Conservation (phyloP, 30 jellyfish, hydroid and myxozoan species). For the Chrysaora quinquecirrha region DNA sequence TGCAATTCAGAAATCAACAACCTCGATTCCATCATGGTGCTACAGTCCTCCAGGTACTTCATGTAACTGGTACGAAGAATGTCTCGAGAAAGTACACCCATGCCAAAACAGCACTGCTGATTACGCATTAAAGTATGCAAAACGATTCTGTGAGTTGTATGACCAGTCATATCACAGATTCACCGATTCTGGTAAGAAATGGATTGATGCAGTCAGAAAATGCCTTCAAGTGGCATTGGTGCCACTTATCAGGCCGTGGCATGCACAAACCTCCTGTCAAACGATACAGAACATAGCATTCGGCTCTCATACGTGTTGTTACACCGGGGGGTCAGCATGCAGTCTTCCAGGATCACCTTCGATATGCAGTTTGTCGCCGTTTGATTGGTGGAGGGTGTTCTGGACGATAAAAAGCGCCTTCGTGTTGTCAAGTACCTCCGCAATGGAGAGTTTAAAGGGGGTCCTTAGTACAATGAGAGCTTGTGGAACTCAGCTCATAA, state of each 20-base stretch:
- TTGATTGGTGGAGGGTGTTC: conserved; percentile 30
- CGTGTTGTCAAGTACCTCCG: background rate
- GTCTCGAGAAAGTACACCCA: conserved; percentile 10
- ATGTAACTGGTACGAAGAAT: conserved; percentile 21
- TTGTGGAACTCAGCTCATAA: background rate
- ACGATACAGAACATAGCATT: conserved; percentile 11
- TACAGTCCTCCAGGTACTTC: conserved; percentile 42
- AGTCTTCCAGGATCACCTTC: conserved; percentile 22
- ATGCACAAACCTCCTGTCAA: conserved; percentile 3
- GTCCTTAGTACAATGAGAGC: background rate
- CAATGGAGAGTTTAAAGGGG: background rate
- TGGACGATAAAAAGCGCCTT: conserved; percentile 21
- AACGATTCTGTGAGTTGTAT: conserved; percentile 18
- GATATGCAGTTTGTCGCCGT: background rate
- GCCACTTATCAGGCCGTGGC: conserved; percentile 20
- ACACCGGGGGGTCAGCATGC: conserved; percentile 26
- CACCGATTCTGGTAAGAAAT: conserved; percentile 1
- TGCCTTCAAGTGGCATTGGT: conserved; percentile 35
- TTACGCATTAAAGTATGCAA: conserved; percentile 27
- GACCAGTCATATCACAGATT: background rate
- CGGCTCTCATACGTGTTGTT: conserved; percentile 48
- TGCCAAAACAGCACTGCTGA: background rate
- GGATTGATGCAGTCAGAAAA: conserved; percentile 31
- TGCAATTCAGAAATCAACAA: background rate
- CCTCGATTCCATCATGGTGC: conserved; percentile 26